These are phyloP conservation scores for Podilymbus podiceps DNA, from an alignment of 2,113 vertebrate genomes.

Conservation along the genomic window DNA sequence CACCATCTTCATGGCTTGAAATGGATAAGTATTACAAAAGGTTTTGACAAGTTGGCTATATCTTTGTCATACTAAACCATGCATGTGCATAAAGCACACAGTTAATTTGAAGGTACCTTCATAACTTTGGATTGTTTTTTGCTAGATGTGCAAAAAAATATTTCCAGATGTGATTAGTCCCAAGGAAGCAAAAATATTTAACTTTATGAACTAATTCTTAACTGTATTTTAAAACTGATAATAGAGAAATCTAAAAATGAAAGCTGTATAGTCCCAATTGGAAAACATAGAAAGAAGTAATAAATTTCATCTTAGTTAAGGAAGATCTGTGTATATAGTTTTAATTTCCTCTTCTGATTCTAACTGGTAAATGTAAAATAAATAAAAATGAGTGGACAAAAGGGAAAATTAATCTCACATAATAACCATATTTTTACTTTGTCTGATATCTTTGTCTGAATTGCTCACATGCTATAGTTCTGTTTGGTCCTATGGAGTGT, in stretches of 20 bases:
- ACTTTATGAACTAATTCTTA: background rate
- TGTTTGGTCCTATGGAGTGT: background rate
- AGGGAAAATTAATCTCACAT: background rate
- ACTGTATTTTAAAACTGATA: conserved; percentile 20
- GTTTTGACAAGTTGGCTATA: background rate
- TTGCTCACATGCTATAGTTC: background rate
- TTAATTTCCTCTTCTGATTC: conserved; percentile 21
- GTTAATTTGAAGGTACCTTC: background rate
- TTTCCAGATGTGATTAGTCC: conserved; percentile 35
- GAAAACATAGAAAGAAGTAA: background rate
- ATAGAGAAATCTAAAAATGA: conserved; percentile 1
- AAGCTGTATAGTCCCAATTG: background rate
- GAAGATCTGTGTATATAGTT: background rate
- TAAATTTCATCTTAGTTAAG: conserved; percentile 2
- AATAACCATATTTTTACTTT: background rate
- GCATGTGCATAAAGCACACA: background rate
- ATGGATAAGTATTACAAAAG: background rate
- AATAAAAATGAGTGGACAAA: background rate
- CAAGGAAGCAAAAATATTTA: background rate
- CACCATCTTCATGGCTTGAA: background rate
- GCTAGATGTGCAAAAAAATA: conserved; percentile 6
- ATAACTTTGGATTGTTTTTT: conserved; percentile 1
- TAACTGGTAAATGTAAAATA: background rate
- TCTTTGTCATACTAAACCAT: background rate
- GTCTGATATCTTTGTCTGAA: background rate